Conservation (phyloP, 2,888 invertebrate species). For the Torymus auratus region DNA sequence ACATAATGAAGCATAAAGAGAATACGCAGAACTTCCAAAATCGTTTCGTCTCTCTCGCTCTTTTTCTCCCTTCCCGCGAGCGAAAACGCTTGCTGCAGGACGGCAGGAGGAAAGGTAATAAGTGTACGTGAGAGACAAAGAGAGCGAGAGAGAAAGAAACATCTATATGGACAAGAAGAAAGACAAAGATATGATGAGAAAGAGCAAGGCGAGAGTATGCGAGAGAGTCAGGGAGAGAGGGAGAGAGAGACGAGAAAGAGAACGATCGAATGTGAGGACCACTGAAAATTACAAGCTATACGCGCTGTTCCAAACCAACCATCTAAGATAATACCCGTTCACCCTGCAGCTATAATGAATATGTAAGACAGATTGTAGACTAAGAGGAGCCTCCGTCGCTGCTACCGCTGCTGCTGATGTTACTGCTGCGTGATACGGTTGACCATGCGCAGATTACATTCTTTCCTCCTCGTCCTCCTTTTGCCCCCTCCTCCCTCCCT, state of each 20-base stretch:
- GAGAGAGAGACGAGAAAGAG: conserved; percentile 48
- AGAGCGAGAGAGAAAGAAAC: conserved; percentile 20
- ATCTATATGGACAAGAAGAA: conserved; percentile 30
- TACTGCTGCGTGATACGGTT: conserved; percentile 76
- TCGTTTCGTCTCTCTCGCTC: neutral
- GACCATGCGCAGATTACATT: conserved; percentile 74
- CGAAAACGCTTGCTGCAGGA: conserved; percentile 24
- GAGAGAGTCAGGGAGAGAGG: conserved; percentile 26
- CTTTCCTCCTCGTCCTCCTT: conserved; percentile 52
- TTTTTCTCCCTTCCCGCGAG: neutral
- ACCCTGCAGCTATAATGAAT: conserved; percentile 76
- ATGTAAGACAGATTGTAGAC: conserved; percentile 77
- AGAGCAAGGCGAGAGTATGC: conserved; percentile 20
- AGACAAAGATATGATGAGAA: conserved; percentile 34
- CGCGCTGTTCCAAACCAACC: conserved; percentile 74
- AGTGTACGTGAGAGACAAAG: conserved; percentile 33
- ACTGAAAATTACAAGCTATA: conserved; percentile 76
- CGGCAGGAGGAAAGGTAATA: conserved; percentile 43
- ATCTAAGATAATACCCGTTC: conserved; percentile 76
- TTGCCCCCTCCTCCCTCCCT: conserved; percentile 27
- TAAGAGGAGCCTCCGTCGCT: conserved; percentile 73
- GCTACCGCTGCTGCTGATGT: conserved; percentile 56
- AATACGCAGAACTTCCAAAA: conserved; percentile 23
- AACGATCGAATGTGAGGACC: conserved; percentile 62
- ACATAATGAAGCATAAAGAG: conserved; percentile 39